Evolutionary conservation across 2,113 vertebrate species (phyloP).

Genomic region (Platysteira castanea): DNA sequence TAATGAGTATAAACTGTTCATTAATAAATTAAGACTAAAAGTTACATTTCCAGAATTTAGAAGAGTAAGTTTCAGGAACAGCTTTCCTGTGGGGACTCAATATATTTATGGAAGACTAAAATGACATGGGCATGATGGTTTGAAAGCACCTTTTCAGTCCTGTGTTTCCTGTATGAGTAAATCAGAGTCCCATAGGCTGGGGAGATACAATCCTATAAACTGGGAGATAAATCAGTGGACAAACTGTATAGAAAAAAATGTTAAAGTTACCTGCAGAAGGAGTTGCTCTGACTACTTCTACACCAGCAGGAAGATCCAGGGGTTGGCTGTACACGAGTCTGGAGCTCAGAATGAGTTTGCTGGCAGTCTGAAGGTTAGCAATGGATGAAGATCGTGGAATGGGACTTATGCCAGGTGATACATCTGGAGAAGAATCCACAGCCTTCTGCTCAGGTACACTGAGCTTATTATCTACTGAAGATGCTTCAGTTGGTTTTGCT

Average conservation of each 20-base stretch:
- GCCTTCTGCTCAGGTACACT: conserved; percentile 77
- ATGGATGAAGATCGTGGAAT: conserved; percentile 93
- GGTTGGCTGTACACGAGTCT: conserved; percentile 89
- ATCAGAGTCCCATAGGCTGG: neutral
- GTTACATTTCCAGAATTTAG: neutral
- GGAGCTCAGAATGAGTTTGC: conserved; percentile 95
- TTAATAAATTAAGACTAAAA: neutral
- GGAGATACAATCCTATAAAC: neutral
- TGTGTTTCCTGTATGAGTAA: neutral
- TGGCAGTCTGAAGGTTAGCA: conserved; percentile 95
- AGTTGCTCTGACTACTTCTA: conserved; percentile 93
- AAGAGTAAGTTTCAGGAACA: neutral
- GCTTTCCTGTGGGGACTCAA: neutral
- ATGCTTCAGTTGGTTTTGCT: conserved; percentile 69
- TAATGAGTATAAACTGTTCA: neutral
- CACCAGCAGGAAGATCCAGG: conserved; percentile 86
- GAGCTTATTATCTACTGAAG: conserved; percentile 81
- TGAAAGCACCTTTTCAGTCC: neutral
- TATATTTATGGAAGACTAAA: neutral
- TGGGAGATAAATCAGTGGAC: neutral
- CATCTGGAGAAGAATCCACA: conserved; percentile 85
- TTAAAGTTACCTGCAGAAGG: conserved; percentile 88
- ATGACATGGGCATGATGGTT: neutral
- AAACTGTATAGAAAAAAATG: neutral
- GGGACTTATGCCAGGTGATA: conserved; percentile 78